A percentile compares a stretch with the other conserved stretches of the same genome.
These are phyloP conservation scores for Hemitrygon akajei DNA, from an alignment of 2,797 vertebrate species.

Conservation along the genomic window DNA sequence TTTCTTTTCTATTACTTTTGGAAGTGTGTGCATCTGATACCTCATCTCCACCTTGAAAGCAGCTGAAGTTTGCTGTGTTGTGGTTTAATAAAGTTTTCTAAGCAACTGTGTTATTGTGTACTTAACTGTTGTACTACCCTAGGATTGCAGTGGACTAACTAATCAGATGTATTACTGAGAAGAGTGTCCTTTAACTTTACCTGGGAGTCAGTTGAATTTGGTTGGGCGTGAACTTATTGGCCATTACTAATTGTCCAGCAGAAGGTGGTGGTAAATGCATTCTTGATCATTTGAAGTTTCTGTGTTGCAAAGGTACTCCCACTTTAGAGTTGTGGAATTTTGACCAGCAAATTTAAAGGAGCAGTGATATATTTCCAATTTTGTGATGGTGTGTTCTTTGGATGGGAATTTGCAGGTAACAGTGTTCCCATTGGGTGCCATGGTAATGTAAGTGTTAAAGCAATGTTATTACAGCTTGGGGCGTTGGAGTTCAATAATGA, in stretches of 20 bases:
- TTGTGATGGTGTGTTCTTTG: not conserved
- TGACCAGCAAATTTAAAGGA: not conserved
- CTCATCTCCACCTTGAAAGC: no score
- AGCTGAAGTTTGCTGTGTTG: not conserved
- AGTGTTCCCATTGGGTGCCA: not conserved
- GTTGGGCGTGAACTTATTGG: not conserved
- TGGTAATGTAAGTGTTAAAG: no score
- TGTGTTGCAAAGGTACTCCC: not conserved
- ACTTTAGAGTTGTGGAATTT: not conserved
- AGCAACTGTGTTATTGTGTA: not conserved
- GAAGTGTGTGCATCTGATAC: not conserved
- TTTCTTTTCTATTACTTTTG: not conserved
- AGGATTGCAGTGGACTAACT: not conserved
- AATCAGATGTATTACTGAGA: not conserved
- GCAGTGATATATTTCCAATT: not conserved
- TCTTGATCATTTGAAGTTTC: not conserved
- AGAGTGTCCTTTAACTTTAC: not conserved
- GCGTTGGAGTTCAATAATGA: no score
- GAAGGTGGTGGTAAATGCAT: not conserved
- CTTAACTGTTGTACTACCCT: not conserved
- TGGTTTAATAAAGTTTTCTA: not conserved
- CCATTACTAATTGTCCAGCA: not conserved
- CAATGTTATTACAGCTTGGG: no score
- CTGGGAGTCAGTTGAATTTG: not conserved
- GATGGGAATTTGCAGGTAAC: not conserved